Evolutionary conservation across 1,140 invertebrate species (phyloP).

Genomic region (Plutomurus gul): DNA sequence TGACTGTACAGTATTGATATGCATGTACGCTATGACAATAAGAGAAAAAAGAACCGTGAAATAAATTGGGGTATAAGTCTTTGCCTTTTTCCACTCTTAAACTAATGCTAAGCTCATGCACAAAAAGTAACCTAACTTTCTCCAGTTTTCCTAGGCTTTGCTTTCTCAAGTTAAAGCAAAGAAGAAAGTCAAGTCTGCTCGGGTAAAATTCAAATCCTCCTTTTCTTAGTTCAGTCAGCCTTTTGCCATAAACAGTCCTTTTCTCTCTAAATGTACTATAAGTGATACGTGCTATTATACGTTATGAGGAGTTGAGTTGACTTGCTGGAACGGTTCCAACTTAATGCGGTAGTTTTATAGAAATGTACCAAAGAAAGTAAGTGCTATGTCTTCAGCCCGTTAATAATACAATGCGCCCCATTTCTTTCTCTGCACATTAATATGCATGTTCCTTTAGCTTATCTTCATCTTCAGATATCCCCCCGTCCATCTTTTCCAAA

Average conservation of each 20-base stretch:
- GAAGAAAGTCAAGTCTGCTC: conserved; percentile 7
- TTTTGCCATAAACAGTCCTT: not conserved
- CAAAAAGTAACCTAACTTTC: not conserved
- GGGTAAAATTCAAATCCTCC: conserved; percentile 9
- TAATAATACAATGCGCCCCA: conserved; percentile 14
- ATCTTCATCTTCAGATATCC: conserved; percentile 19
- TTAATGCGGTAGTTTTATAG: not conserved
- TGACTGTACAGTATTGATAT: not conserved
- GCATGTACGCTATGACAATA: not conserved
- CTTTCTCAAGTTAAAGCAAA: not conserved
- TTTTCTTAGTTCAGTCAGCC: not conserved
- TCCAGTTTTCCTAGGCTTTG: not conserved
- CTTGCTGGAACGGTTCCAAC: conserved; percentile 17
- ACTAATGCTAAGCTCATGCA: conserved; percentile 13
- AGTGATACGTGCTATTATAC: not conserved
- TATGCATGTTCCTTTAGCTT: conserved; percentile 2
- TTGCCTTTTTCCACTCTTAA: conserved; percentile 18
- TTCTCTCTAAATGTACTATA: not conserved
- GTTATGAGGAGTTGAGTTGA: not conserved
- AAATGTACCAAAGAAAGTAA: not conserved
- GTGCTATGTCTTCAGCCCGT: not conserved
- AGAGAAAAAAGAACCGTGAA: conserved; percentile 7
- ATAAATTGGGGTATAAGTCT: conserved; percentile 22
- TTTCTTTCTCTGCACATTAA: not conserved
- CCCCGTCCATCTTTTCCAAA: no score